Conservation (phyloP, 2,797 vertebrate species). For the Chaetophractus vellerosus region DNA sequence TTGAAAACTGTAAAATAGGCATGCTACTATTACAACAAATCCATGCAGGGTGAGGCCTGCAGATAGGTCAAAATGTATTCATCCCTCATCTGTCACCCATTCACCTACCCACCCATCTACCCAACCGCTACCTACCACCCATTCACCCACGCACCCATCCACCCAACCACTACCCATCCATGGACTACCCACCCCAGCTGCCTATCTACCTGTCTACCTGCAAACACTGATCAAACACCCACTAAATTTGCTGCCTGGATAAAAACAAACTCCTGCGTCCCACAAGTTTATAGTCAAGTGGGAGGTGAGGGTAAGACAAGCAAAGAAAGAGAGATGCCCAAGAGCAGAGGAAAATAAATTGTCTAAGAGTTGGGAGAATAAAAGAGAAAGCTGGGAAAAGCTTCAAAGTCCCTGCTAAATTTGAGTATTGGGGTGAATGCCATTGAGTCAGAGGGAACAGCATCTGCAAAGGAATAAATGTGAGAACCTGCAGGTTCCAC, state of each 20-base stretch:
- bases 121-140: background rate
- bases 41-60: background rate
- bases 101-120: background rate
- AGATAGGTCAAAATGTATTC: background rate
- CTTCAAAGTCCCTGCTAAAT: background rate
- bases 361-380: background rate
- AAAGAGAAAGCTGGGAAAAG: background rate
- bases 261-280: background rate
- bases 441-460: background rate
- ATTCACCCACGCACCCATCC: fast-evolving
- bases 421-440: background rate
- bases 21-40: background rate
- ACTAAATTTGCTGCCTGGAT: background rate
- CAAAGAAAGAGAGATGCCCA: background rate
- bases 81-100: background rate
- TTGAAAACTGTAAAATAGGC: background rate
- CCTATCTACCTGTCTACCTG: background rate
- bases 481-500: background rate
- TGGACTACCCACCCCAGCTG: too few species aligned
- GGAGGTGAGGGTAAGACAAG: background rate
- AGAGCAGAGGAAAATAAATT: background rate
- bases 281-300: background rate
- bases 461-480: background rate
- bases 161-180: background rate
- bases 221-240: background rate